Evolutionary conservation across 2,113 vertebrate genomes (phyloP).

Genomic region (Caranx ignobilis): DNA sequence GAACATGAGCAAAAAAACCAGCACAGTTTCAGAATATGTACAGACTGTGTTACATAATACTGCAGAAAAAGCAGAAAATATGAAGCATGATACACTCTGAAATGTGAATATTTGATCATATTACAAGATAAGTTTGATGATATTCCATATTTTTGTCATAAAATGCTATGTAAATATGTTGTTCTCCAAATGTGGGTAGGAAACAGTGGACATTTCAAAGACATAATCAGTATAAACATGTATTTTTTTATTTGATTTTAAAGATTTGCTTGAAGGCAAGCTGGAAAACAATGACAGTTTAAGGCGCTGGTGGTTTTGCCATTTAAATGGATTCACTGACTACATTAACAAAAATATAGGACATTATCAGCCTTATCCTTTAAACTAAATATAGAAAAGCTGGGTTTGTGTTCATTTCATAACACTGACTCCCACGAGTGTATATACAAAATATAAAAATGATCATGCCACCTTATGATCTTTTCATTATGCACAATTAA

Average conservation of each 20-base stretch:
- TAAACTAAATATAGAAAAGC: neutral
- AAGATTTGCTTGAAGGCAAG: neutral
- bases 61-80: conserved; percentile 9
- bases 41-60: neutral
- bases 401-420: neutral
- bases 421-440: neutral
- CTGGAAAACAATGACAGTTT: neutral
- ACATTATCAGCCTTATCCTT: neutral
- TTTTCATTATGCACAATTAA: neutral
- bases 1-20: neutral
- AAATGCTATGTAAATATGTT: neutral
- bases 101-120: neutral
- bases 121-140: neutral
- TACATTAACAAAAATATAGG: conserved; percentile 11
- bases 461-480: neutral
- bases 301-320: neutral
- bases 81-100: neutral
- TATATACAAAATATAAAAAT: conserved; percentile 24
- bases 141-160: neutral
- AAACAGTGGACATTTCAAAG: too few species aligned
- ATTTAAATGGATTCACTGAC: neutral
- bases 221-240: too few species aligned
- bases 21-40: conserved; percentile 31
- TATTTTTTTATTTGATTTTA: too few species aligned
- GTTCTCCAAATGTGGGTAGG: neutral